Evolutionary conservation across 2,888 invertebrate species (phyloP), one percentile per base, ranked within the genome.

Genomic region (Palloptera scutellata): DNA sequence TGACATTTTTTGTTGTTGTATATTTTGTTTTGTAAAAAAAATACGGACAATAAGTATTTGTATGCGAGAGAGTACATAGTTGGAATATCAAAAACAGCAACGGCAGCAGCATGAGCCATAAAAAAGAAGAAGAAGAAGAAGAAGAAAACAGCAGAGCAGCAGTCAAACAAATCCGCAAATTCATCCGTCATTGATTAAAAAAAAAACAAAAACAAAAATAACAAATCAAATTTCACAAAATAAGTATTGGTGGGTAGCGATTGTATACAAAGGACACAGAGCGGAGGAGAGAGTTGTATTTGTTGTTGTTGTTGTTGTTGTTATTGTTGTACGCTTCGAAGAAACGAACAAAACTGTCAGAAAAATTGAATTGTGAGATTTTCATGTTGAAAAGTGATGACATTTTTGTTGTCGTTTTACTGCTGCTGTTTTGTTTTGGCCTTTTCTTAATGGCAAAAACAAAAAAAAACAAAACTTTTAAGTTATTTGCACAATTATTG

Each of bases 141-240:
- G 41, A 3, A 4, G 15, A 10, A 17, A 42, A 8, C 2, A 15
- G 1, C 10, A 12, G 10, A 17, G 20, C 2, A 20, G 19, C 20
- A 30, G 13, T 52, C n/a, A 61, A 67, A 62, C 51, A 66, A 69
- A 69, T 66, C 54, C 51, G 52, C 68, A 64, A 68, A 61, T 62
- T 67, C 69, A 69, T 71, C 67, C 66, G 64, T 71, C 69, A 71
- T 70, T 69, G 71, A 71, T 71, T 71, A 68, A 64, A 70, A 65
- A 61, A 45, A 48, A 30, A 5, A 57, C 13, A 64, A 55, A 48
- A 48, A 48, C 43, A 65, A 42, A 13, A 4, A 17, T 58, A 53
- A 54, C 57, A 67, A 67, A 63, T 67, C 67, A 63, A 67, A 67
- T 67, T 63, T 67, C 67, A 63, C 51, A 40, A 45, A 42, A 67